phyloP scores from a whole-genome alignment of 2,797 vertebrate species.

The Botia almorhae region DNA sequence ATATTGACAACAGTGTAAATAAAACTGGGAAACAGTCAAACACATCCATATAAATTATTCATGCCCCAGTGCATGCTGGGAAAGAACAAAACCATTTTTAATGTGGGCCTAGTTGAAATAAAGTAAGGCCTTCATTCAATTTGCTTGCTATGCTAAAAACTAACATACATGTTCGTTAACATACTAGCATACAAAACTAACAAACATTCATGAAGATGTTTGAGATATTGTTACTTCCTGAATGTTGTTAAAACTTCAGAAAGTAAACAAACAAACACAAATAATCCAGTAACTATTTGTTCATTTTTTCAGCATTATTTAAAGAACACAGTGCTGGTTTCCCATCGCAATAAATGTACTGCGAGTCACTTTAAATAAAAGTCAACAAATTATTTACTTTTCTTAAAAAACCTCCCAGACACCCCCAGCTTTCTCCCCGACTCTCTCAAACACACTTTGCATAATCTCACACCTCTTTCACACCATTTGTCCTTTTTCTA shows the following conservation, averaged over 20 bases:
- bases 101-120: neutral
- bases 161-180: too few relatives aligned
- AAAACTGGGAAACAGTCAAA: neutral
- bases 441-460: neutral
- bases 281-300: neutral
- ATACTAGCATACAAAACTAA: too few relatives aligned
- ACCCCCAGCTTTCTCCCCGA: neutral
- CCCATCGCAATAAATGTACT: neutral
- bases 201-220: neutral
- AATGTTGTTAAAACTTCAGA: neutral
- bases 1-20: neutral
- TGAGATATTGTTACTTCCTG: neutral
- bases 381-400: neutral
- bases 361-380: neutral
- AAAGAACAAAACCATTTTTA: neutral
- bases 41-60: neutral
- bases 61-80: neutral
- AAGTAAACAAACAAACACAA: neutral
- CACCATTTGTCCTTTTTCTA: slow-evolving; percentile 12
- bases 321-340: neutral
- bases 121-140: neutral
- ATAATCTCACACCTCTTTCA: neutral
- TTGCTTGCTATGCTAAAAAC: neutral
- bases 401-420: neutral
- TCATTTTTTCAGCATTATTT: neutral